A percentile compares a stretch with the other conserved stretches of the same genome.
These are phyloP conservation scores for Zaprionus ghesquierei DNA, from an alignment of 1,140 invertebrate species.

Conservation along the genomic window DNA sequence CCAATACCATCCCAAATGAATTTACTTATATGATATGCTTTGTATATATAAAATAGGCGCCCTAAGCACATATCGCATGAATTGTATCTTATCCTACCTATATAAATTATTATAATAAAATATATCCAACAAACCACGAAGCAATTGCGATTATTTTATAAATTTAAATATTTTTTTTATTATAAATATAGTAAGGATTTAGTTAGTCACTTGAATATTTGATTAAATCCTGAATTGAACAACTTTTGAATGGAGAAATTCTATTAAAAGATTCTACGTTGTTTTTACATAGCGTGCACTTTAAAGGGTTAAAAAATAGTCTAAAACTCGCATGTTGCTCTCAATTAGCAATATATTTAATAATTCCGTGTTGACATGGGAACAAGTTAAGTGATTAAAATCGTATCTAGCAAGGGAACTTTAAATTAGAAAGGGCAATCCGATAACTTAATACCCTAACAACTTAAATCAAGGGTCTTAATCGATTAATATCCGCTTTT, in stretches of 20 bases:
- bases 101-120: slow-evolving; percentile 50
- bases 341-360: background rate
- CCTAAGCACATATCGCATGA: slow-evolving; percentile 35
- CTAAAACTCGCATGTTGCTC: background rate
- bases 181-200: too few species aligned
- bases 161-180: too few species aligned
- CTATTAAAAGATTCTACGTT: too few species aligned
- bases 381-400: background rate
- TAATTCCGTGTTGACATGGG: background rate
- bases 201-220: too few species aligned
- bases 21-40: slow-evolving; percentile 21
- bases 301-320: background rate
- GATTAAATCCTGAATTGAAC: too few species aligned
- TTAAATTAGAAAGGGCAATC: too few species aligned
- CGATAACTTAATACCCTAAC: too few species aligned
- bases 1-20: slow-evolving; percentile 7
- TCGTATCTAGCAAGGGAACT: background rate
- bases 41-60: slow-evolving; percentile 38
- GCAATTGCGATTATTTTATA: background rate
- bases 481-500: too few species aligned
- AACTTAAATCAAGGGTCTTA: too few species aligned
- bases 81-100: slow-evolving; percentile 41
- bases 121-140: slow-evolving; percentile 28
- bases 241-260: too few species aligned
- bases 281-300: too few species aligned